phyloP scores from a whole-genome alignment of 2,797 vertebrate genomes.

The Tympanoctomys barrerae region DNA sequence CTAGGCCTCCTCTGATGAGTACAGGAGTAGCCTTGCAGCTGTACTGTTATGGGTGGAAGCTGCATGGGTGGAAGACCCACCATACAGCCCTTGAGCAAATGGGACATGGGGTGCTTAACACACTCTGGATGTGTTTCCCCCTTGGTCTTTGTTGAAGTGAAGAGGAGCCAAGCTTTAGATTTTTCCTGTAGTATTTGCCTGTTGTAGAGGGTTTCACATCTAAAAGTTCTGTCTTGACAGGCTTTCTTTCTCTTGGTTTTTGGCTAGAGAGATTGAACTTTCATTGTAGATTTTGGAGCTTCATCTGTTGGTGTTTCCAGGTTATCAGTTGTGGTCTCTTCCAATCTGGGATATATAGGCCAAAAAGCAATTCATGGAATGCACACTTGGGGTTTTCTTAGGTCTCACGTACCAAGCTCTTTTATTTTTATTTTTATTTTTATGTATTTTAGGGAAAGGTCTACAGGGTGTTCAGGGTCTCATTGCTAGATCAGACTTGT shows the following conservation, averaged over 20 bases:
- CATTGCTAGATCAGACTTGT: too few species aligned
- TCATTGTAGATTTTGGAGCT: not conserved
- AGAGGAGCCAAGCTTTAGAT: not conserved
- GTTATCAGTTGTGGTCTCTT: not conserved
- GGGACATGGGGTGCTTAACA: not conserved
- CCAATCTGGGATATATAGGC: too few species aligned
- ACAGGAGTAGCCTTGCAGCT: not conserved
- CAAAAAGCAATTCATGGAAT: not conserved
- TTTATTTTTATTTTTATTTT: too few species aligned
- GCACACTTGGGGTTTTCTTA: too few species aligned
- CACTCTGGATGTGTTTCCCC: not conserved
- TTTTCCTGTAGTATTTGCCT: not conserved
- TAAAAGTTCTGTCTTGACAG: not conserved
- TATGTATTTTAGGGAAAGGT: too few species aligned
- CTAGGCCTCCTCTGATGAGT: not conserved
- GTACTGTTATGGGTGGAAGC: too few species aligned
- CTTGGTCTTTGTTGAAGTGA: not conserved
- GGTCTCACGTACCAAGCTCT: not conserved
- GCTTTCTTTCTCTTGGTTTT: not conserved
- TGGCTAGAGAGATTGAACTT: not conserved
- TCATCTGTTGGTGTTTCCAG: not conserved
- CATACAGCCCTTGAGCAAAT: not conserved
- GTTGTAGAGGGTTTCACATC: not conserved
- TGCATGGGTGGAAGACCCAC: not conserved
- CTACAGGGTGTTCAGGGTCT: too few species aligned